These are phyloP conservation scores for Limanda limanda DNA, from an alignment of 2,113 vertebrate genomes.

Conservation along the genomic window DNA sequence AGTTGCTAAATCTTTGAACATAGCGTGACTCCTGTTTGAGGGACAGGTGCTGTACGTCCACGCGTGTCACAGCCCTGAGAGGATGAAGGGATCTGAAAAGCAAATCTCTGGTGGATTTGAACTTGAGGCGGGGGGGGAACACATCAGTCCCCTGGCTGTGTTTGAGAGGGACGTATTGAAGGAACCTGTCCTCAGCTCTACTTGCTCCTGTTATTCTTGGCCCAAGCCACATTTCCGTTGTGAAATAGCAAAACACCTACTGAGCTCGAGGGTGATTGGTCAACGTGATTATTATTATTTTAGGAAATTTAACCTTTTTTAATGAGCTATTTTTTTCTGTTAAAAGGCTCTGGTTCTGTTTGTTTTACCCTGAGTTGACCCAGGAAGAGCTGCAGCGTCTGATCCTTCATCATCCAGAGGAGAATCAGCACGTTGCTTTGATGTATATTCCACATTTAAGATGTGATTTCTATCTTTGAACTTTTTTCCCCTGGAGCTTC, in stretches of 20 bases:
- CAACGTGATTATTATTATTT: constrained; percentile 3
- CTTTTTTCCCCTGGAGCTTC: constrained; percentile 44
- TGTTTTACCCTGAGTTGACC: background rate
- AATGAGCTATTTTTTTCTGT: constrained; percentile 1
- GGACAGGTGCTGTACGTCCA: constrained; percentile 61
- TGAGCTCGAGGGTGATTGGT: background rate
- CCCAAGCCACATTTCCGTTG: constrained; percentile 13
- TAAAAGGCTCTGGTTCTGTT: background rate
- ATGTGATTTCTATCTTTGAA: constrained; percentile 58
- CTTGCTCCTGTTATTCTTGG: constrained; percentile 16
- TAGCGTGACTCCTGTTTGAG: constrained; percentile 41
- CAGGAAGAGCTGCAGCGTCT: background rate
- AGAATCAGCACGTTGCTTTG: constrained; percentile 45
- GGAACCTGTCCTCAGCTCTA: constrained; percentile 29
- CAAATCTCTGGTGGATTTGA: constrained; percentile 42
- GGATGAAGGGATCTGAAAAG: constrained; percentile 41
- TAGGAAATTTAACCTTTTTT: too few species aligned
- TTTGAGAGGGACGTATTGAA: constrained; percentile 25
- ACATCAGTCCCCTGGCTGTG: constrained; percentile 24
- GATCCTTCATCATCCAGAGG: constrained; percentile 29
- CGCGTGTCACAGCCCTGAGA: constrained; percentile 33
- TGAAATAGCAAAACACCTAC: constrained; percentile 3
- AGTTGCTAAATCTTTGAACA: constrained; percentile 63
- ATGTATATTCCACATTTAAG: constrained; percentile 42
- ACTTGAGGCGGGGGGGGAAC: constrained; percentile 3